These are phyloP conservation scores for Heliconius hermathena DNA, from an alignment of 1,140 invertebrate species.

Conservation along the genomic window DNA sequence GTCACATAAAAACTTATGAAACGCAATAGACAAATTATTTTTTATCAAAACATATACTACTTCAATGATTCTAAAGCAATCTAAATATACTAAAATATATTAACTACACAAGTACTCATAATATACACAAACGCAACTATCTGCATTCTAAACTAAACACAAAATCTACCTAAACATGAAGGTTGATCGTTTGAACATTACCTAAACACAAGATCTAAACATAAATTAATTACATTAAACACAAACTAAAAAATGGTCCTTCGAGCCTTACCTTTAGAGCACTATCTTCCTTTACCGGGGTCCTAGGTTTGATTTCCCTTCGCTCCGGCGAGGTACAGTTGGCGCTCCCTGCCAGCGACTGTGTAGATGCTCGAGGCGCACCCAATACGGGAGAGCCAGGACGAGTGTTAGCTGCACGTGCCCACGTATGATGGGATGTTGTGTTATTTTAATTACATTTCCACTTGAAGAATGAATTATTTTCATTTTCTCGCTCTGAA, in stretches of 20 bases:
- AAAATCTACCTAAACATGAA: neutral
- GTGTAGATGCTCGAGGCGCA: conserved; percentile 44
- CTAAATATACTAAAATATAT: neutral
- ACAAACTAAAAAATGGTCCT: conserved; percentile 12
- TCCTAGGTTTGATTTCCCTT: conserved; percentile 43
- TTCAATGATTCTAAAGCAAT: neutral
- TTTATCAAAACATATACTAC: neutral
- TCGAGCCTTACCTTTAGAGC: conserved; percentile 49
- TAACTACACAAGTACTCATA: neutral
- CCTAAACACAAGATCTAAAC: neutral
- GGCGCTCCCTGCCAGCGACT: conserved; percentile 49
- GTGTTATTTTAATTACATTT: conserved; percentile 12
- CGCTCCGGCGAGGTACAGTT: conserved; percentile 43
- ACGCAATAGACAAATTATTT: neutral
- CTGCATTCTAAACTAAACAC: neutral
- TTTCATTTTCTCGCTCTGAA: too few relatives aligned
- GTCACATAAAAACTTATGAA: neutral
- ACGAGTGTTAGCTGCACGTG: conserved; percentile 53
- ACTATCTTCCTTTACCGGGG: conserved; percentile 40
- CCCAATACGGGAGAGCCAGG: conserved; percentile 60
- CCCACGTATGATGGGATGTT: neutral
- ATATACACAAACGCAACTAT: neutral
- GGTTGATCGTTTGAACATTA: too few relatives aligned
- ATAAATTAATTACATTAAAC: too few relatives aligned
- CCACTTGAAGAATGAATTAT: neutral